These are phyloP conservation scores for Micrastur ruficollis DNA, from an alignment of 2,797 vertebrate genomes.

Conservation along the genomic window DNA sequence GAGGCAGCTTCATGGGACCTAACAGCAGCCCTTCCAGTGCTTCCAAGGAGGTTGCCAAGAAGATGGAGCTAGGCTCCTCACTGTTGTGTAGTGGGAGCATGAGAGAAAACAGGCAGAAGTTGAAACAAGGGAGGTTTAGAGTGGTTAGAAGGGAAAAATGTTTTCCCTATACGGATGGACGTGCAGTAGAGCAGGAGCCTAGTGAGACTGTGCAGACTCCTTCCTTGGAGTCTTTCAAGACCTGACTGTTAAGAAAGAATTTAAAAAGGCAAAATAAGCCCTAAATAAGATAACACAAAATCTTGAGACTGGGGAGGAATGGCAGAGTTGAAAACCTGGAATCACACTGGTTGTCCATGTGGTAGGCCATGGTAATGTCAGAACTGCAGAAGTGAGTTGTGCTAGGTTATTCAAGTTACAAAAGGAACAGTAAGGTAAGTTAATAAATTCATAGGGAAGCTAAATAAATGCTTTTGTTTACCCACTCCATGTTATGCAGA, in stretches of 20 bases:
- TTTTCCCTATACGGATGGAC: neutral
- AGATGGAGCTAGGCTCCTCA: neutral
- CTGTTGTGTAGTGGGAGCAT: neutral
- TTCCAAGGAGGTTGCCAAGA: neutral
- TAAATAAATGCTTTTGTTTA: neutral
- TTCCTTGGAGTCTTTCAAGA: neutral
- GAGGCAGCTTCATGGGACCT: neutral
- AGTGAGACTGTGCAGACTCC: neutral
- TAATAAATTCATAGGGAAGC: neutral
- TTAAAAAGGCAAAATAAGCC: neutral
- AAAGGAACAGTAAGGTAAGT: neutral
- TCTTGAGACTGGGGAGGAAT: accelerated
- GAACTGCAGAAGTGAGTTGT: neutral
- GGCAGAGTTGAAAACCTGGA: neutral
- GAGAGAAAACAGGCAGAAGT: neutral
- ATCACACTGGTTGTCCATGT: neutral
- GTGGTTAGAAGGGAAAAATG: neutral
- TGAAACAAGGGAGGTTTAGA: neutral
- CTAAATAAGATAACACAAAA: neutral
- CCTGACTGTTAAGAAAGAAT: neutral
- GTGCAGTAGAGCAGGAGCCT: neutral
- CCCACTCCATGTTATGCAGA: neutral
- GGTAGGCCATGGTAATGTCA: neutral
- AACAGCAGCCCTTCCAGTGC: neutral
- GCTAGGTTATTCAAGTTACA: neutral